These are phyloP conservation scores for Timema podura DNA, from an alignment of 2,888 invertebrate species.

Conservation along the genomic window DNA sequence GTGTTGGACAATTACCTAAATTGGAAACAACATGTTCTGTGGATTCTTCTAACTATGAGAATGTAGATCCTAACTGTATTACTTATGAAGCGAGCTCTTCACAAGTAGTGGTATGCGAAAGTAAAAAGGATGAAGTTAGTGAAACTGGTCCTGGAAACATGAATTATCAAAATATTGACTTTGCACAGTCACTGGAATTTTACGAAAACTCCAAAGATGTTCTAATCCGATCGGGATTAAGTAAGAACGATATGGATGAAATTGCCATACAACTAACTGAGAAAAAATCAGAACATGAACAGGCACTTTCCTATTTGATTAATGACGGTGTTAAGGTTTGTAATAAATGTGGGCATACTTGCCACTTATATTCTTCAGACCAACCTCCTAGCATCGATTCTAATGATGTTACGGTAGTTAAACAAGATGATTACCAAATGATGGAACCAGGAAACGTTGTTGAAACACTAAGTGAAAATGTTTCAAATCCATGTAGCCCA, in stretches of 20 bases:
- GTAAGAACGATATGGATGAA: slow-evolving; percentile 49
- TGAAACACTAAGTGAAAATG: neutral
- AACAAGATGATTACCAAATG: slow-evolving; percentile 61
- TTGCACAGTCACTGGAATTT: slow-evolving; percentile 69
- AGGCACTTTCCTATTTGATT: slow-evolving; percentile 42
- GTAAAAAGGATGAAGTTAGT: neutral
- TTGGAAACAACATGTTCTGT: neutral
- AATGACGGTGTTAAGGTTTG: slow-evolving; percentile 51
- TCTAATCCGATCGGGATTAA: slow-evolving; percentile 54
- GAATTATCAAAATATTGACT: slow-evolving; percentile 55
- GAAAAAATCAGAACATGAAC: neutral
- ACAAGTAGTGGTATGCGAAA: neutral
- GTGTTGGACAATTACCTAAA: neutral
- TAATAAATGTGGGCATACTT: slow-evolving; percentile 61
- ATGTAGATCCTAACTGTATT: slow-evolving; percentile 40
- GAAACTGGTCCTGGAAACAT: slow-evolving; percentile 18
- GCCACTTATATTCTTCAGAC: slow-evolving; percentile 31
- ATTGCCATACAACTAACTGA: neutral
- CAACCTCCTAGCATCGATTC: slow-evolving; percentile 11
- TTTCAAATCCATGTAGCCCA: slow-evolving; percentile 36
- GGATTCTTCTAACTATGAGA: slow-evolving; percentile 57
- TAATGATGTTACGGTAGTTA: slow-evolving; percentile 20
- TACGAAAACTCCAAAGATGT: slow-evolving; percentile 75
- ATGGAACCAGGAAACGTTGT: slow-evolving; percentile 58
- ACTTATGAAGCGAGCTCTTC: neutral